Evolutionary conservation across 2,797 vertebrate genomes (phyloP), one percentile per base, ranked within the genome.

Genomic region (Catharus ustulatus): DNA sequence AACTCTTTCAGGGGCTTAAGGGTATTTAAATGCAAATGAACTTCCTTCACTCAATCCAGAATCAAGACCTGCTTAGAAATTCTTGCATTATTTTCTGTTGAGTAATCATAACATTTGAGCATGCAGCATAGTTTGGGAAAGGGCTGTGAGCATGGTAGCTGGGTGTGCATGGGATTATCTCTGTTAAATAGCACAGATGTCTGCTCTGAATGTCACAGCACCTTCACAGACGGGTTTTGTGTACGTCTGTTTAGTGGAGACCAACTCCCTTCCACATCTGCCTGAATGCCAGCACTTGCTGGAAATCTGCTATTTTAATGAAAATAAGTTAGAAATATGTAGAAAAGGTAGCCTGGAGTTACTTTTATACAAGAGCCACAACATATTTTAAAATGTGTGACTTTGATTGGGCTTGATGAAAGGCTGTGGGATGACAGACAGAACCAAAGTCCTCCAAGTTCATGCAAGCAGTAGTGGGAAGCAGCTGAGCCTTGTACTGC

Each of bases 1-100:
- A 91, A 91, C 24, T 89, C 64, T 91, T 96, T 84, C 54, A 96
- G 78, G 83, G 24, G 30, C 66, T 95, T 91, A 87, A 76, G 82
- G 30, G 61, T 61, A 83, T 92, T 96, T 96, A 92, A 94, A 94
- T 58, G 67, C 87, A 94, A 97, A 96, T 93, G 42, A 73, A 61
- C 48, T 87, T 94, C 34, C 91, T 94, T 93, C 67, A 89, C 64
- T 42, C 63, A 78, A 67, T 51, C 42, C 58, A 64, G 77, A 59
- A 72, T 51, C 63, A 69, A 93, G 74, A 90, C 54, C 59, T 46
- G 45, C 26, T 57, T 61, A 75, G 89, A 84, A 83, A 94, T 46
- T 2, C 58, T 84, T 55, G 52, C 76, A 48, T 73, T 93, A 48
- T 57, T 94, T 93, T 89, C 77, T 92, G 75, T 77, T 77, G 69